Conservation (phyloP, 2,797 vertebrate species). For the Acropternis orthonyx region DNA sequence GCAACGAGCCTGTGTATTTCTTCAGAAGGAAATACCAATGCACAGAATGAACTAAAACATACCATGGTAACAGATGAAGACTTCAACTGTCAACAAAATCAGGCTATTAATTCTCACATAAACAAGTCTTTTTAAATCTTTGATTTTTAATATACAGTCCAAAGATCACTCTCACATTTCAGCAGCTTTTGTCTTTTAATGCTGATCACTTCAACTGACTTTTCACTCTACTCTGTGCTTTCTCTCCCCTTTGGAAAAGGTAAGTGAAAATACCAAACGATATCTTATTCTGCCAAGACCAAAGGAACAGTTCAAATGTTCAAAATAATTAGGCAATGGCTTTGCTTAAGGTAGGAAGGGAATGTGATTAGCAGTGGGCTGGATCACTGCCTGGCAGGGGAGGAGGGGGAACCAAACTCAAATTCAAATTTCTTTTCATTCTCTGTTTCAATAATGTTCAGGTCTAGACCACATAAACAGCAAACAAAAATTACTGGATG, state of each 20-base stretch:
- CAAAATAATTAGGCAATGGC: not conserved
- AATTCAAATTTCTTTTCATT: not conserved
- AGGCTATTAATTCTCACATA: constrained; percentile 49
- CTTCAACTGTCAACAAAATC: constrained; percentile 60
- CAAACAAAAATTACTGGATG: not conserved
- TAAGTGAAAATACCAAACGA: constrained; percentile 49
- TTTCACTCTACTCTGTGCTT: not conserved
- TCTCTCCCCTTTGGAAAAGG: constrained; percentile 26
- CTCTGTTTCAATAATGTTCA: not conserved
- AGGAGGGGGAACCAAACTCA: not conserved
- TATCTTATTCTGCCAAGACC: constrained; percentile 39
- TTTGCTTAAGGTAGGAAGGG: not conserved
- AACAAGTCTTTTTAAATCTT: constrained; percentile 42
- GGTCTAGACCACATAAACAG: not conserved
- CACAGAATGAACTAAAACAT: constrained; percentile 56
- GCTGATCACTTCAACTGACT: not conserved
- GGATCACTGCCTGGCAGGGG: not conserved
- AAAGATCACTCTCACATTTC: constrained; percentile 55
- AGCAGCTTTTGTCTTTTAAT: constrained; percentile 60
- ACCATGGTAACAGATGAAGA: constrained; percentile 54
- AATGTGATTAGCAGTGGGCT: not conserved
- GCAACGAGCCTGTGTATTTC: constrained; percentile 6
- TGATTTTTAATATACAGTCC: constrained; percentile 38
- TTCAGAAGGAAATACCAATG: constrained; percentile 40
- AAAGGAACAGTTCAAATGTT: not conserved